Evolutionary conservation across 1,140 invertebrate genomes (phyloP), one percentile per base, ranked within the genome.

Genomic region (Vanessa tameamea): DNA sequence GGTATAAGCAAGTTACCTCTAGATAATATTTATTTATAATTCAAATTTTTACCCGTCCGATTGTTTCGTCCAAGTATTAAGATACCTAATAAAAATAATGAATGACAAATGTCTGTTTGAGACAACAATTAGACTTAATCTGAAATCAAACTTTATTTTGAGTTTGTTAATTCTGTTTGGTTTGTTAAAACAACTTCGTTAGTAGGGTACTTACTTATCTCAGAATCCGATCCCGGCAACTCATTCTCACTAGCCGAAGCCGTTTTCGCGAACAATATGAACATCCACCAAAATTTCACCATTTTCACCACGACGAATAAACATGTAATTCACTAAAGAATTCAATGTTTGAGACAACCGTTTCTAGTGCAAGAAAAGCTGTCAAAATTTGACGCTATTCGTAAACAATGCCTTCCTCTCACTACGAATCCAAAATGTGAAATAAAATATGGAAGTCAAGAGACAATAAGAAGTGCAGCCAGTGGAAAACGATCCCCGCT

Each of bases 261-360:
- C 69, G 81, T 89, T 83, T 90, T 89, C 76, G 87, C 85, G 73
- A 92, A 89, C 72, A 92, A 87, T 76, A 92, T 81, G 73, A 90
- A 87, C 87, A 92, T 85, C 90, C 90, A 92, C 90, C 89, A 92
- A 74, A 90, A 90, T 85, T 75, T 89, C 87, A 90, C 84, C 89
- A 91, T 90, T 87, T 69, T 87, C 78, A 87, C 81, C 79, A 84
- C 77, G 84, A 85, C 80, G 72, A 65, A 72, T 73, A 81, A 76
- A 86, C 87, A 91, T 88, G 74, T 84, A 81, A 81, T 67, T 71
- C 75, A 67, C 73, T 64, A 74, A 48, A 72, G 47, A 64, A n/a
- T 67, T 68, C 57, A 61, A 78, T 63, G 20, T 70, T 31, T 61
- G 12, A 73, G n/a, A 72, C 37, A 12, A 50, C 11, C 47, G 20